phyloP scores from a whole-genome alignment of 2,888 invertebrate genomes.

The Beris morrisii region DNA sequence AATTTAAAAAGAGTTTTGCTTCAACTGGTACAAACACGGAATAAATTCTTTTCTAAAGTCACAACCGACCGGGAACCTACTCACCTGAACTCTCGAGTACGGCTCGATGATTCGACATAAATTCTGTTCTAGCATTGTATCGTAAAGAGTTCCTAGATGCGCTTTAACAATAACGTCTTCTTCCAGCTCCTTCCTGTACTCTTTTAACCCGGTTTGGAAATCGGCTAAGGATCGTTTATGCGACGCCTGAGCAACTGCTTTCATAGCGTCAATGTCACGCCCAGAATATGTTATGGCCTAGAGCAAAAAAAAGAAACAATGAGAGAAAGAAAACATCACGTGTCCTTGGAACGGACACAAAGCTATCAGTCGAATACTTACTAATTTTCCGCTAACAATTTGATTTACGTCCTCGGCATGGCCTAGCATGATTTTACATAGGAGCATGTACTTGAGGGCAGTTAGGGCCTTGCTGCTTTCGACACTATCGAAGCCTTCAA shows the following conservation, averaged over 20 bases:
- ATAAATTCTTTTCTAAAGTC: too few relatives aligned
- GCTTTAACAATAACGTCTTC: conserved; percentile 97
- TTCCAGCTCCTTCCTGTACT: conserved; percentile 85
- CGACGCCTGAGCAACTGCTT: conserved; percentile 93
- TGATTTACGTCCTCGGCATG: conserved; percentile 95
- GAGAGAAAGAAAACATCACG: too few relatives aligned
- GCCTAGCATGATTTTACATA: conserved; percentile 98
- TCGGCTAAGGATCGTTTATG: conserved; percentile 96
- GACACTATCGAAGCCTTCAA: conserved; percentile 97
- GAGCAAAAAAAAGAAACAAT: not conserved
- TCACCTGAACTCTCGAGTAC: conserved; percentile 89
- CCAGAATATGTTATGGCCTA: conserved; percentile 94
- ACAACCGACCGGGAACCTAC: conserved; percentile 5
- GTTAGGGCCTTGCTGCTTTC: conserved; percentile 89
- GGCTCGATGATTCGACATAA: conserved; percentile 98
- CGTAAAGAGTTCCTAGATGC: conserved; percentile 94
- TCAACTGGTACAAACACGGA: too few relatives aligned
- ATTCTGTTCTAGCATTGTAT: conserved; percentile 99
- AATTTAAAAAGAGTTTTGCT: too few relatives aligned
- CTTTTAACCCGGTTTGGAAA: conserved; percentile 87
- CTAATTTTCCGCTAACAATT: conserved; percentile 92
- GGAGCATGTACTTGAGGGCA: conserved; percentile 98
- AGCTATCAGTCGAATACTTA: conserved; percentile 40
- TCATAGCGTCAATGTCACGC: conserved; percentile 96
- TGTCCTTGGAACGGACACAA: not conserved